Percentiles rank a stretch among this genome's conserved stretches.
These are phyloP conservation scores for Saccopteryx leptura DNA, from an alignment of 2,113 vertebrate genomes.

Conservation along the genomic window DNA sequence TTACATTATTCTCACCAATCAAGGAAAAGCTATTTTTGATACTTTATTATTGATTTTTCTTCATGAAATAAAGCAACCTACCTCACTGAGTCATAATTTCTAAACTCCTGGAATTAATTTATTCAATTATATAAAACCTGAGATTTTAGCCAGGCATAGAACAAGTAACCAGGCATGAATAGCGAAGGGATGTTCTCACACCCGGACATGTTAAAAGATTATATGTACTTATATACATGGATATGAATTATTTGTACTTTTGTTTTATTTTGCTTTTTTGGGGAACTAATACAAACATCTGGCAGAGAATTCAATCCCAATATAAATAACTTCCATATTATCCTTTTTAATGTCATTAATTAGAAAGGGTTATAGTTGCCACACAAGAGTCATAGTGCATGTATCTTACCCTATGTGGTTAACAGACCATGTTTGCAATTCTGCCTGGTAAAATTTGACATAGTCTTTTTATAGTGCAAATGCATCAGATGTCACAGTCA, in stretches of 20 bases:
- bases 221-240: rapidly evolving
- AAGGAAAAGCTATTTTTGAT: neutral
- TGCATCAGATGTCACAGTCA: slow-evolving; percentile 22
- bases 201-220: neutral
- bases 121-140: neutral
- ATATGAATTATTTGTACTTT: neutral
- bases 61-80: neutral
- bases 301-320: neutral
- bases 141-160: neutral
- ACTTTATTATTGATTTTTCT: neutral
- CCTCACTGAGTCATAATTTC: neutral
- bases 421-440: slow-evolving; percentile 55
- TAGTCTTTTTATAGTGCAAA: neutral
- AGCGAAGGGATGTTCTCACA: neutral
- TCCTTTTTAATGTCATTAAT: slow-evolving; percentile 71
- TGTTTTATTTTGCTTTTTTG: neutral
- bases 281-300: neutral
- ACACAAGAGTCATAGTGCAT: slow-evolving; percentile 49
- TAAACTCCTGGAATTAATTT: neutral
- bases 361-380: slow-evolving; percentile 51
- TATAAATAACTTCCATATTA: neutral
- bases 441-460: neutral
- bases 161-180: neutral
- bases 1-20: neutral
- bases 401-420: neutral